phyloP scores from a whole-genome alignment of 2,888 invertebrate genomes.

The Mythimna albipuncta region DNA sequence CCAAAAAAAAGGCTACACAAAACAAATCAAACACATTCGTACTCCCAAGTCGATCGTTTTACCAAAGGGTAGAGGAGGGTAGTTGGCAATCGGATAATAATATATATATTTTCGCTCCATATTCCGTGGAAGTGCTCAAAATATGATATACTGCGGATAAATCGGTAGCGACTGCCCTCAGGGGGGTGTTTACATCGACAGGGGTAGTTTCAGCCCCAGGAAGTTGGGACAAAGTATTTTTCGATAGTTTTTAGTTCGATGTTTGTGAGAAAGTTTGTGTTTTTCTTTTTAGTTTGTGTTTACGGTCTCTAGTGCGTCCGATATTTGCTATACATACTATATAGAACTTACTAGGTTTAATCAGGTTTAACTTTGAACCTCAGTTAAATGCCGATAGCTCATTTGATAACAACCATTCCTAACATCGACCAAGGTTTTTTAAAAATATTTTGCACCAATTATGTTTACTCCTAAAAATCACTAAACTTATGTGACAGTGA shows the following conservation, averaged over 20 bases:
- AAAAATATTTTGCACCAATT: too few species aligned
- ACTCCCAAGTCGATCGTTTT: slow-evolving; percentile 85
- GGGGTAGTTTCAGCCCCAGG: slow-evolving; percentile 58
- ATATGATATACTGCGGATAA: slow-evolving; percentile 85
- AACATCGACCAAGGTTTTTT: too few species aligned
- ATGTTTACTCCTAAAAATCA: too few species aligned
- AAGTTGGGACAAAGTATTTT: slow-evolving; percentile 55
- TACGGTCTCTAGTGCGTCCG: not conserved
- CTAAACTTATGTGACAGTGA: too few species aligned
- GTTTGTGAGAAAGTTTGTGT: slow-evolving; percentile 21
- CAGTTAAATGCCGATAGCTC: too few species aligned
- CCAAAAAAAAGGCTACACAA: slow-evolving; percentile 60
- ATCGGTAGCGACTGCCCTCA: slow-evolving; percentile 83
- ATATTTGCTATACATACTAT: too few species aligned
- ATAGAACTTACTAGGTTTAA: too few species aligned
- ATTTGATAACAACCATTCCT: too few species aligned
- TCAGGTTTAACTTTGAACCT: too few species aligned
- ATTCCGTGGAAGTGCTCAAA: slow-evolving; percentile 70
- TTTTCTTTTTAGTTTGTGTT: not conserved
- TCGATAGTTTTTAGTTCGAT: slow-evolving; percentile 57
- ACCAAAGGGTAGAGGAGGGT: slow-evolving; percentile 76
- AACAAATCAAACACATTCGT: slow-evolving; percentile 77
- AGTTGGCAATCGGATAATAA: slow-evolving; percentile 85
- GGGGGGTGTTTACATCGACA: slow-evolving; percentile 83
- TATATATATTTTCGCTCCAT: slow-evolving; percentile 83